Conservation (phyloP, 1,140 invertebrate genomes). For the Myzus persicae region DNA sequence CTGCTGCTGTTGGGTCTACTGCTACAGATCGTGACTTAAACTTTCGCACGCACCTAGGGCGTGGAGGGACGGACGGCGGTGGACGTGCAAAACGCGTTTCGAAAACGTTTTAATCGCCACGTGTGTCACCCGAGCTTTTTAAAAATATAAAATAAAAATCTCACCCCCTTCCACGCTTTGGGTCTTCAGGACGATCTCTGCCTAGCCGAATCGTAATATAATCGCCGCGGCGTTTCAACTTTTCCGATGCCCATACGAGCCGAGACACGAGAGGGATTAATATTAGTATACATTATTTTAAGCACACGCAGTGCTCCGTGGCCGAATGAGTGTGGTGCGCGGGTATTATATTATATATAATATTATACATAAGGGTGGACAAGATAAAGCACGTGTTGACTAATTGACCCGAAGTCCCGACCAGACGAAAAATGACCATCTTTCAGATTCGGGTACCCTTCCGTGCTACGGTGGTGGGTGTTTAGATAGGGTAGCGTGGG, state of each 20-base stretch:
- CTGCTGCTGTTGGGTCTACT: constrained; percentile 40
- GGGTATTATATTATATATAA: neutral
- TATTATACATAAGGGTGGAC: neutral
- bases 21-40: constrained; percentile 33
- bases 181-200: neutral
- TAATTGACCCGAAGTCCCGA: constrained; percentile 49
- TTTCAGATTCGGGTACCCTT: constrained; percentile 39
- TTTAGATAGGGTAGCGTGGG: neutral
- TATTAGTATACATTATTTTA: neutral
- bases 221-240: no score
- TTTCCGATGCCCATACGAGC: no score
- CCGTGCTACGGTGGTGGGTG: neutral
- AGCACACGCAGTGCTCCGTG: neutral
- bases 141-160: neutral
- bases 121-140: neutral
- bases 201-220: no score
- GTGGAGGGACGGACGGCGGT: neutral
- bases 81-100: neutral
- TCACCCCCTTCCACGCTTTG: neutral
- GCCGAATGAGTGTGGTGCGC: neutral
- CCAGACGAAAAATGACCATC: constrained; percentile 44
- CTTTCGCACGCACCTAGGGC: neutral
- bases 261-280: neutral
- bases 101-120: constrained; percentile 51
- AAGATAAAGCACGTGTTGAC: constrained; percentile 57